phyloP scores from a whole-genome alignment of 2,888 invertebrate species.

The Xylota sylvarum region DNA sequence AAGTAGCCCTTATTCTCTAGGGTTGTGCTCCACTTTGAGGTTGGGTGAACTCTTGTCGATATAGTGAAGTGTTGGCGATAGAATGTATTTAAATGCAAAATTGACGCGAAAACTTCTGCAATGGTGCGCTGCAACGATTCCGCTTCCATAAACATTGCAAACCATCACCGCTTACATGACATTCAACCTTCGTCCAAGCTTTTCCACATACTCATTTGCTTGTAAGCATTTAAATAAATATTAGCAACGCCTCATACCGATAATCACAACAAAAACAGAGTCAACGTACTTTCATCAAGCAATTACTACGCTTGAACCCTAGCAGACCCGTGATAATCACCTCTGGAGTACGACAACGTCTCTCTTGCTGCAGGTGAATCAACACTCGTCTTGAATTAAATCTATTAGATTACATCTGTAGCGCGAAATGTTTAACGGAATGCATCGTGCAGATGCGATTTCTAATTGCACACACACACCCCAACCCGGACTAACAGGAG shows the following conservation, averaged over 20 bases:
- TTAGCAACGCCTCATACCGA: background rate
- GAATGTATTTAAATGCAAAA: too few species aligned
- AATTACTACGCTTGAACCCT: constrained; percentile 29
- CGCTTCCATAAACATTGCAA: too few species aligned
- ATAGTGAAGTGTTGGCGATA: too few species aligned
- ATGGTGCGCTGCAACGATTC: too few species aligned
- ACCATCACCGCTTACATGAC: background rate
- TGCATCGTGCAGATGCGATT: constrained; percentile 30
- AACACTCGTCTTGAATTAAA: background rate
- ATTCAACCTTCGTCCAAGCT: background rate
- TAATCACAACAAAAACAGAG: constrained; percentile 8
- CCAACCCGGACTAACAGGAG: background rate
- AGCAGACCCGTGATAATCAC: constrained; percentile 17
- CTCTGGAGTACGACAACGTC: background rate
- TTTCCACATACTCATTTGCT: background rate
- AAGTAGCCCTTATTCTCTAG: too few species aligned
- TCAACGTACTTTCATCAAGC: constrained; percentile 34
- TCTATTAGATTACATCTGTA: constrained; percentile 2
- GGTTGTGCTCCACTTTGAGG: too few species aligned
- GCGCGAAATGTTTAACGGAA: background rate
- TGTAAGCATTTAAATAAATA: background rate
- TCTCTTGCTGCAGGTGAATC: background rate
- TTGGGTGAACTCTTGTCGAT: too few species aligned
- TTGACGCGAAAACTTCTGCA: too few species aligned
- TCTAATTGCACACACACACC: constrained; percentile 34